Conservation (phyloP, 2,113 vertebrate genomes). For the Tonatia bakeri region DNA sequence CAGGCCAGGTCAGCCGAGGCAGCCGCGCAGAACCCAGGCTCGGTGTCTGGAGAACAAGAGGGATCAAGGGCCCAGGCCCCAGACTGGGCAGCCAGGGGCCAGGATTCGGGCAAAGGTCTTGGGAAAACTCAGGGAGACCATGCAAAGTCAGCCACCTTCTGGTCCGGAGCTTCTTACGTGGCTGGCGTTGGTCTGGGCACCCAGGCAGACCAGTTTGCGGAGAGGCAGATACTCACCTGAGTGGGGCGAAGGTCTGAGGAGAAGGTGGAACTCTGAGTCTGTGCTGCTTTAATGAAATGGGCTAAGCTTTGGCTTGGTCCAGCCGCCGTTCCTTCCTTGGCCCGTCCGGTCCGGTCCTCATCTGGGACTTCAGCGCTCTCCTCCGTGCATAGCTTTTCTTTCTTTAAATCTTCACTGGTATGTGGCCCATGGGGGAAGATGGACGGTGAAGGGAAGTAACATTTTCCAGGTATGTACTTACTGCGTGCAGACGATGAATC, state of each 20-base stretch:
- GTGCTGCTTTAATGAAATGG: not conserved
- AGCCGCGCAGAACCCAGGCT: not conserved
- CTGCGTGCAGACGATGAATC: accelerated
- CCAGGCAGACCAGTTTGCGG: not conserved
- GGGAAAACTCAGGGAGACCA: not conserved
- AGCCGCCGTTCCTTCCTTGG: not conserved
- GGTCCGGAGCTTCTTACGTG: not conserved
- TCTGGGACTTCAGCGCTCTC: not conserved
- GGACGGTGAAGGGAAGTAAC: not conserved
- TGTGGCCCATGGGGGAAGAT: not conserved
- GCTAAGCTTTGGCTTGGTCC: not conserved
- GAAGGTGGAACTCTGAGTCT: not conserved
- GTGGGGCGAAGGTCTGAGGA: not conserved
- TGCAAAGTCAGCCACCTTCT: not conserved
- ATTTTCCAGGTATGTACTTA: not conserved
- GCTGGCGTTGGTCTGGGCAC: not conserved
- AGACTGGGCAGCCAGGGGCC: not conserved
- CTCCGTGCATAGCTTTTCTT: not conserved
- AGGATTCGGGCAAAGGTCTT: not conserved
- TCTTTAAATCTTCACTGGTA: not conserved
- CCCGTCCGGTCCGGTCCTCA: not conserved
- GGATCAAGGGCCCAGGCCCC: not conserved
- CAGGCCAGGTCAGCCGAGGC: not conserved
- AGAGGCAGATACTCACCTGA: not conserved
- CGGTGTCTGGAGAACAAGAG: not conserved